Base-by-base conservation (phyloP, 2,797 vertebrate genomes). In the Aythya fuligula region DNA sequence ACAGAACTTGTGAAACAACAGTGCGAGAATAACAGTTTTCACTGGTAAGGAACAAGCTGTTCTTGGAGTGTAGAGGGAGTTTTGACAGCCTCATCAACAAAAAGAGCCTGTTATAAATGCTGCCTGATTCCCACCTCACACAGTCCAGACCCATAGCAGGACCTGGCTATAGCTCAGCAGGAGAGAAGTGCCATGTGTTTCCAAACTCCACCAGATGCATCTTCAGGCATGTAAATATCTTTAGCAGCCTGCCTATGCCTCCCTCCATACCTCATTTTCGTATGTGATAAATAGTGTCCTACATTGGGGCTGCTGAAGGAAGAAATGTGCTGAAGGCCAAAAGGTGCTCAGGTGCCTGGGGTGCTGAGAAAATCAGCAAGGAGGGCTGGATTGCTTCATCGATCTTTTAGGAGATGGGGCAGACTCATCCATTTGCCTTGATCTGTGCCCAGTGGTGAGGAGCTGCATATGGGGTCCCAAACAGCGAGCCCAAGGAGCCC, bases 31-130 rank as follows among this genome's bases (percentile, higher is more conserved):
- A 93, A 92, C 84, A 94, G 6, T 93, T 89, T 93, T 94, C 79
- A 85, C 72, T 90, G 65, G 78, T 80, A 85, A 70, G 70, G 96
- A 95, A 94, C 94, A 96, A 96, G 91, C 91, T 96, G 90, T 92
- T 96, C 92, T 85, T 93, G 81, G 93, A 93, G 76, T 16, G 21
- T 24, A 43, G 2, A 20, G 64, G 14, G 25, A 5, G 3, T 30
- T 24, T 80, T 96, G 75, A 83, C 81, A 87, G 66, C 51, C 65
- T 83, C n/a, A 80, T 73, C 83, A 60, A 54, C 73, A 91, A 69
- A 82, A 41, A 76, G n/a, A 81, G n/a, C 16, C 41, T 94, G 85
- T 61, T 89, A 57, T 17, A 74, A 87, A 71, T 58, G 77, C 66
- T 90, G 69, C 20, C 62, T 4, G 3, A 19, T 64, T 90, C 62